Evolutionary conservation across 2,797 vertebrate genomes (phyloP).

Genomic region (Glyptemys insculpta): DNA sequence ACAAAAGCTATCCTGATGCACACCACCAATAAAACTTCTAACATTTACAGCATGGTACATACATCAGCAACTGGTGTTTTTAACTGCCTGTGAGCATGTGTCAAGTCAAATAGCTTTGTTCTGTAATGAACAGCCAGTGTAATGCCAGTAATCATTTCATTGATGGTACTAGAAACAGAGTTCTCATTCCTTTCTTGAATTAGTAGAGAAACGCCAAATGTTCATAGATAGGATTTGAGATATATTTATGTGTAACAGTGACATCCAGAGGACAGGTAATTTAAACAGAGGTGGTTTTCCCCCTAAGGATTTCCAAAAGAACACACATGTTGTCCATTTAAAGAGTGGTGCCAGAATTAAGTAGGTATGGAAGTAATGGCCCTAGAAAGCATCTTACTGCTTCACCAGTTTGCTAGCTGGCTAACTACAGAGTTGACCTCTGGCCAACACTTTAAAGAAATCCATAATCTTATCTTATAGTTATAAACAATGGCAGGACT

Average conservation of each 20-base stretch:
- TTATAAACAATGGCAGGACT: neutral
- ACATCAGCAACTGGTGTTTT: slow-evolving; percentile 4
- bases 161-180: slow-evolving; percentile 38
- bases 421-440: neutral
- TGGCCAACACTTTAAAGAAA: neutral
- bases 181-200: slow-evolving; percentile 32
- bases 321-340: neutral
- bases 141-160: slow-evolving; percentile 41
- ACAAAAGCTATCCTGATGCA: slow-evolving; percentile 11
- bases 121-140: slow-evolving; percentile 26
- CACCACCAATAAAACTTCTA: neutral
- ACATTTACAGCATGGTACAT: slow-evolving; percentile 29
- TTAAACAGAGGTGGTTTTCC: slow-evolving; percentile 11
- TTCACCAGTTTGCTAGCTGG: neutral
- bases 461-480: neutral
- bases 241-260: slow-evolving; percentile 3
- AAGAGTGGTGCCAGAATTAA: neutral
- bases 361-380: neutral
- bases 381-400: neutral
- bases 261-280: slow-evolving; percentile 21
- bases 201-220: slow-evolving; percentile 22
- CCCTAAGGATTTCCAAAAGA: rapidly evolving
- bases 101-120: slow-evolving; percentile 45
- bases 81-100: slow-evolving; percentile 16
- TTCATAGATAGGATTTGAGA: slow-evolving; percentile 5